Evolutionary conservation across 2,797 vertebrate species (phyloP).

Genomic region (Botia kubotai): DNA sequence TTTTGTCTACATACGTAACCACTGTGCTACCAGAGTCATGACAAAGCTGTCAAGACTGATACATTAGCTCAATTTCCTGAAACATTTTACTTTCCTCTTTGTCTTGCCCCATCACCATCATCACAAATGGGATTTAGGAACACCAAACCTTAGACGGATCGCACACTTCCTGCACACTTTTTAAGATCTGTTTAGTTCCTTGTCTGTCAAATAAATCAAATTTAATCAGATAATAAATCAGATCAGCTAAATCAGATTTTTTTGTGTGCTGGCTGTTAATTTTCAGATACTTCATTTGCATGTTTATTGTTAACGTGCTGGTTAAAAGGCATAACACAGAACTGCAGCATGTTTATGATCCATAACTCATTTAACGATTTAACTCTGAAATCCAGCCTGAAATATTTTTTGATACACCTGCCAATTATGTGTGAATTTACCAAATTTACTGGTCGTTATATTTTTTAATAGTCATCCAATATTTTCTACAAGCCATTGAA

Average conservation of each 20-base stretch:
- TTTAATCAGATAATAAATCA: neutral
- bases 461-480: too few species aligned
- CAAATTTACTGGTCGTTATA: too few species aligned
- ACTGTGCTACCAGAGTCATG: neutral
- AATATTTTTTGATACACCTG: neutral
- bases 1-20: neutral
- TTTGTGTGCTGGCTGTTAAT: slow-evolving; percentile 51
- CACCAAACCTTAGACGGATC: neutral
- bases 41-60: slow-evolving; percentile 1
- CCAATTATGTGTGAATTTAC: slow-evolving; percentile 49
- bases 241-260: slow-evolving; percentile 60
- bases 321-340: neutral
- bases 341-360: neutral
- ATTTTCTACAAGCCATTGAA: too few species aligned
- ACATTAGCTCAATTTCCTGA: slow-evolving; percentile 1
- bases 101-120: neutral
- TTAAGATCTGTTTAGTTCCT: slow-evolving; percentile 64
- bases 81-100: neutral
- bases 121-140: neutral
- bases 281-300: slow-evolving; percentile 38
- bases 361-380: slow-evolving; percentile 46
- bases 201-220: slow-evolving; percentile 63
- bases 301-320: slow-evolving; percentile 27
- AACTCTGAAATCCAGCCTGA: too few species aligned
- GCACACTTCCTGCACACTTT: slow-evolving; percentile 16